Percentiles rank a stretch among this genome's conserved stretches.
phyloP scores from a whole-genome alignment of 2,113 vertebrate genomes.

The Philantomba maxwellii region DNA sequence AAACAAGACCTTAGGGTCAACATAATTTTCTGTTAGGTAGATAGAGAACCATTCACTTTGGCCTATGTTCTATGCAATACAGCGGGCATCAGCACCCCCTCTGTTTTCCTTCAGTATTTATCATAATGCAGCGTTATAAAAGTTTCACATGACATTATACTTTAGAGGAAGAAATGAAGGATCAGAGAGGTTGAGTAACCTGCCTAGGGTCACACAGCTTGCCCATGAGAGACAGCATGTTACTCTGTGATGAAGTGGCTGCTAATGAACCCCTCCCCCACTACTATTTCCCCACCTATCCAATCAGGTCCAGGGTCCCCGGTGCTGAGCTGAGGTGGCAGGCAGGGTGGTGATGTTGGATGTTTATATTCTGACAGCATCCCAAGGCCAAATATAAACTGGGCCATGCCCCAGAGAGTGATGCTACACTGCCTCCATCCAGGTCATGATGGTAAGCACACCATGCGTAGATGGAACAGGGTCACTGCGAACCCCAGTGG shows the following conservation, averaged over 20 bases:
- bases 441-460: background rate
- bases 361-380: background rate
- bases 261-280: background rate
- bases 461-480: fast-evolving
- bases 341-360: background rate
- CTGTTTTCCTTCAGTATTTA: background rate
- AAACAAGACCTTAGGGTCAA: background rate
- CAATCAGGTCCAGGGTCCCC: background rate
- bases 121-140: background rate
- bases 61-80: background rate
- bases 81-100: background rate
- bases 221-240: background rate
- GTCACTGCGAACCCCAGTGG: background rate
- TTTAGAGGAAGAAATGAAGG: background rate
- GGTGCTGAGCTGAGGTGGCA: background rate
- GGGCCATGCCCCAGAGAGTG: background rate
- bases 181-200: background rate
- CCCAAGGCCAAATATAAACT: background rate
- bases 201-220: background rate
- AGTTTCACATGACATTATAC: background rate
- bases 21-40: background rate
- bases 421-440: too few relatives aligned
- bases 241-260: background rate
- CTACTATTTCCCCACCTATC: background rate
- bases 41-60: background rate